A percentile compares a stretch with the other conserved stretches of the same genome.
Conservation (phyloP, 2,888 invertebrate species). For the Plagiodera versicolora region DNA sequence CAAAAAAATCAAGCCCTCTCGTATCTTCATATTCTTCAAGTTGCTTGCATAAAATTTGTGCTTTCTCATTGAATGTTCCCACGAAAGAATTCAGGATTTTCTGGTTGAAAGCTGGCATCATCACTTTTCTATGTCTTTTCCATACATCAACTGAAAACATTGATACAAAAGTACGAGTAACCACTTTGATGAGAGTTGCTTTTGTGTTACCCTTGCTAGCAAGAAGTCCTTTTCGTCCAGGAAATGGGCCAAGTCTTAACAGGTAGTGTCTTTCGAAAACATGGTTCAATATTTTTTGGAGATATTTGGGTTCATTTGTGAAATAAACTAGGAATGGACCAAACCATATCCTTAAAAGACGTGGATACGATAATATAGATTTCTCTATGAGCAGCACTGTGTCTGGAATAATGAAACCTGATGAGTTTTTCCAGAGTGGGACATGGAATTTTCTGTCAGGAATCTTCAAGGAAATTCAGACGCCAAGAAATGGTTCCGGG, state of each 20-base stretch:
- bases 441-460: too few relatives aligned
- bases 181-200: too few relatives aligned
- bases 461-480: too few relatives aligned
- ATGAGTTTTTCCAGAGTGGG: too few relatives aligned
- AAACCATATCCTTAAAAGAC: not conserved
- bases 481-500: too few relatives aligned
- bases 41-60: not conserved
- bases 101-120: not conserved
- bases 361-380: not conserved
- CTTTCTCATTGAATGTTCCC: not conserved
- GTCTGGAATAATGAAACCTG: not conserved
- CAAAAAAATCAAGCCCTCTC: not conserved
- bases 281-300: not conserved
- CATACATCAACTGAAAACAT: not conserved
- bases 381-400: not conserved
- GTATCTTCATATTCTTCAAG: not conserved
- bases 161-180: too few relatives aligned
- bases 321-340: not conserved
- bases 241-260: not conserved
- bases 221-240: not conserved
- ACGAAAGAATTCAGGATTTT: not conserved
- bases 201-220: too few relatives aligned
- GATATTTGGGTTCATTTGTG: not conserved
- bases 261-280: not conserved
- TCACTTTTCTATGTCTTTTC: not conserved